Conservation (phyloP, 1,140 invertebrate species). For the Portunus trituberculatus region DNA sequence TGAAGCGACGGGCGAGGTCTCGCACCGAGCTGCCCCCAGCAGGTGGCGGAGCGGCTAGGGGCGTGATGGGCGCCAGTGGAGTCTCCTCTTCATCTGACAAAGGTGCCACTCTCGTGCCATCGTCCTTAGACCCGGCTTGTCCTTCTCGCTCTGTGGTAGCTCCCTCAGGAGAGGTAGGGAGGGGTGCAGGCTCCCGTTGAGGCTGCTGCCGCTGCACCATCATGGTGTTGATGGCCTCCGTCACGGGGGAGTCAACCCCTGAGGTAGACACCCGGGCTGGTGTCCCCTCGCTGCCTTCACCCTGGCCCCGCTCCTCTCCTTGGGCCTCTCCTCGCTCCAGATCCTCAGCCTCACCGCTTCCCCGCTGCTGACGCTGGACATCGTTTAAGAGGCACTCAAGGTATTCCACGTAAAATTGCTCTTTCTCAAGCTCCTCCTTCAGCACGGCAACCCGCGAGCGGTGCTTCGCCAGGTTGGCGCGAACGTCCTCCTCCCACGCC, state of each 20-base stretch:
- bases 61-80: slow-evolving; percentile 68
- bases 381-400: slow-evolving; percentile 88
- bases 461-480: slow-evolving; percentile 92
- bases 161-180: slow-evolving; percentile 41
- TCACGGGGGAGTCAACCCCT: slow-evolving; percentile 76
- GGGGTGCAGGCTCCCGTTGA: neutral
- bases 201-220: slow-evolving; percentile 73
- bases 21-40: slow-evolving; percentile 70
- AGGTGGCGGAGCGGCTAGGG: slow-evolving; percentile 62
- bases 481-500: slow-evolving; percentile 94
- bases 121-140: slow-evolving; percentile 21
- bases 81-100: slow-evolving; percentile 61
- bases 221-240: slow-evolving; percentile 74
- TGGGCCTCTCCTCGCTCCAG: slow-evolving; percentile 36
- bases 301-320: slow-evolving; percentile 75
- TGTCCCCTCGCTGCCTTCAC: slow-evolving; percentile 75
- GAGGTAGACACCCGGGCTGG: slow-evolving; percentile 67
- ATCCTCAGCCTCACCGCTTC: slow-evolving; percentile 43
- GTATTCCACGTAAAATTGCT: slow-evolving; percentile 94
- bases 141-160: neutral
- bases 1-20: slow-evolving; percentile 80
- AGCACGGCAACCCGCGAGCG: slow-evolving; percentile 88
- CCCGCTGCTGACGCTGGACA: slow-evolving; percentile 63
- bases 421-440: slow-evolving; percentile 91
- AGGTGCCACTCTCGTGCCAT: slow-evolving; percentile 39